Evolutionary conservation across 2,797 vertebrate genomes (phyloP).

Genomic region (Sylvilagus floridanus): DNA sequence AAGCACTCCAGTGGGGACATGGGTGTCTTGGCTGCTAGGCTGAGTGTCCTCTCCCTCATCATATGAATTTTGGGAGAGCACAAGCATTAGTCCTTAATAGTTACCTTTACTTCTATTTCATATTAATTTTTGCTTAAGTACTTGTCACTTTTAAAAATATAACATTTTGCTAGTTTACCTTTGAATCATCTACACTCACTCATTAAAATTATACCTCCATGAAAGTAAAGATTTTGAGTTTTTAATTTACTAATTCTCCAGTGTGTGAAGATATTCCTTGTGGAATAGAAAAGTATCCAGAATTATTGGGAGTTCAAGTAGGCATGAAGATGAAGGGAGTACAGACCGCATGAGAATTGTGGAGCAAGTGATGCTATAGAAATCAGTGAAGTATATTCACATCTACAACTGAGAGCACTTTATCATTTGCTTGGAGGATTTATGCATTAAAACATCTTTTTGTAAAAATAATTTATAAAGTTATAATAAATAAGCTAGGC

Average conservation of each 20-base stretch:
- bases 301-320: neutral
- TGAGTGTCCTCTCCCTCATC: neutral
- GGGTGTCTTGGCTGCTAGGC: no score
- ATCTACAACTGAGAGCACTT: neutral
- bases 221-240: neutral
- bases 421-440: neutral
- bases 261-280: neutral
- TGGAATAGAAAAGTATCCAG: conserved; percentile 21
- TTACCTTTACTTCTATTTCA: neutral
- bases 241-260: conserved; percentile 47
- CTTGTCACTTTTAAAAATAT: neutral
- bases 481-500: neutral
- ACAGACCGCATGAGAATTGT: neutral
- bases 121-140: neutral
- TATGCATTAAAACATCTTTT: conserved; percentile 35
- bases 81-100: neutral
- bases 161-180: neutral
- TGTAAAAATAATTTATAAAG: conserved; percentile 37
- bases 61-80: neutral
- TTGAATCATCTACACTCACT: neutral
- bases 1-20: no score
- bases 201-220: neutral
- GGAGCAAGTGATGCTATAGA: neutral
- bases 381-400: neutral
- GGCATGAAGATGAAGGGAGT: neutral